Evolutionary conservation across 1,140 invertebrate species (phyloP), one percentile per base, ranked within the genome.

Genomic region (Nixonia krombeini): DNA sequence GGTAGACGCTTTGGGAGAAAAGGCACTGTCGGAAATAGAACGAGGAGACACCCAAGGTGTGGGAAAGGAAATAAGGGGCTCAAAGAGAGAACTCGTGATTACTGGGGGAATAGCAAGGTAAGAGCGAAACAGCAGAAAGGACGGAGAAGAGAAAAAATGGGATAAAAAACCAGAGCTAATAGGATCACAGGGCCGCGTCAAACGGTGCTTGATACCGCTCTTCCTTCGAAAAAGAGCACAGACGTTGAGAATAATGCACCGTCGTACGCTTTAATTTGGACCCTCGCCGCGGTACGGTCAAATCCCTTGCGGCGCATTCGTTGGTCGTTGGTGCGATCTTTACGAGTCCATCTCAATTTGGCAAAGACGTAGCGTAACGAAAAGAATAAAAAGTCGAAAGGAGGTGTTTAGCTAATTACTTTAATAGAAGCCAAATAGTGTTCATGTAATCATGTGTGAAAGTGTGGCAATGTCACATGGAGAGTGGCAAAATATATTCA

Each of bases 161-260:
- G 70, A 74, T 72, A 80, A 82, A 81, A 75, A 78, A 79, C 73
- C 73, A 66, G 64, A 73, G 70, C 70, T 80, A 80, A 82, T 82
- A 80, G 76, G 75, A 80, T 81, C 78, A 75, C 69, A 73, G 72
- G 52, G 67, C 55, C 64, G 65, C 74, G 70, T 75, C 76, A 82
- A 82, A 82, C 80, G 75, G 70, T 72, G 74, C 77, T 77, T 79
- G 74, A 76, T 79, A 70, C 76, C 76, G 72, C 77, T 66, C 52
- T 59, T 68, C 58, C 38, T 17, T 59, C 51, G 53, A 66, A 65
- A 63, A 62, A 63, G 44, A 64, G 55, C 55, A 18, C 53, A 64
- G 50, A 49, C 56, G 56, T 58, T 51, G 49, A 26, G 66, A 69
- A 69, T 63, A 69, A 69, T 69, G 58, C 66, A 74, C 68, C 66